These are phyloP conservation scores for Psix sp. DNA, from an alignment of 1,140 invertebrate species.

Conservation along the genomic window DNA sequence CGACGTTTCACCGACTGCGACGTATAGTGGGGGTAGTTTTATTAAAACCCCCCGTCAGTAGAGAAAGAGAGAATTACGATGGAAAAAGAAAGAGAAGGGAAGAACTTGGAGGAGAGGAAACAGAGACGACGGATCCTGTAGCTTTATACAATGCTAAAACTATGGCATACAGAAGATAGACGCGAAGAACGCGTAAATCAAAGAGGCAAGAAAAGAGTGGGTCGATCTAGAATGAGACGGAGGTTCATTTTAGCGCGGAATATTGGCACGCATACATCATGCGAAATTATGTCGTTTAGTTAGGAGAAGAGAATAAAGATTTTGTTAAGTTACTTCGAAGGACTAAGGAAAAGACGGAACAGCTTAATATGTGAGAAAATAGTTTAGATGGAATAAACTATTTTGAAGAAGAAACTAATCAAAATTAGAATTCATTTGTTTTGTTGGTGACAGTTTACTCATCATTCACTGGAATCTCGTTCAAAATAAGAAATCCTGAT, in stretches of 20 bases:
- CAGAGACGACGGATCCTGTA: conserved; percentile 24
- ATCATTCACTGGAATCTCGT: too few species aligned
- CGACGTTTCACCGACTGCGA: conserved; percentile 50
- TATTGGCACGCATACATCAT: conserved; percentile 48
- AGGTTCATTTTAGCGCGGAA: conserved; percentile 41
- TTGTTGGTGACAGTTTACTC: too few species aligned
- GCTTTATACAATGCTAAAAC: conserved; percentile 61
- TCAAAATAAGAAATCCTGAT: too few species aligned
- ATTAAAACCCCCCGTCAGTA: conserved; percentile 66
- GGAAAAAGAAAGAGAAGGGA: not conserved
- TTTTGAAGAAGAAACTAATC: too few species aligned
- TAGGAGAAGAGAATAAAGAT: conserved; percentile 4
- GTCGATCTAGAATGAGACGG: not conserved
- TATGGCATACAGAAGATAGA: conserved; percentile 45
- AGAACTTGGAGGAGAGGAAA: conserved; percentile 3
- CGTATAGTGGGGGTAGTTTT: conserved; percentile 64
- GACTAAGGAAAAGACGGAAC: not conserved
- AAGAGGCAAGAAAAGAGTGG: conserved; percentile 15
- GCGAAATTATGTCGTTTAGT: conserved; percentile 44
- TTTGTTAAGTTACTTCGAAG: conserved; percentile 9
- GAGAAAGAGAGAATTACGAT: conserved; percentile 14
- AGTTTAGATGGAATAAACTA: too few species aligned
- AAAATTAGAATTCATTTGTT: too few species aligned
- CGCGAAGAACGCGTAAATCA: conserved; percentile 47
- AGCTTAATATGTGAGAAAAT: too few species aligned